Evolutionary conservation across 1,140 invertebrate genomes (phyloP).

Genomic region (Colletes latitarsis): DNA sequence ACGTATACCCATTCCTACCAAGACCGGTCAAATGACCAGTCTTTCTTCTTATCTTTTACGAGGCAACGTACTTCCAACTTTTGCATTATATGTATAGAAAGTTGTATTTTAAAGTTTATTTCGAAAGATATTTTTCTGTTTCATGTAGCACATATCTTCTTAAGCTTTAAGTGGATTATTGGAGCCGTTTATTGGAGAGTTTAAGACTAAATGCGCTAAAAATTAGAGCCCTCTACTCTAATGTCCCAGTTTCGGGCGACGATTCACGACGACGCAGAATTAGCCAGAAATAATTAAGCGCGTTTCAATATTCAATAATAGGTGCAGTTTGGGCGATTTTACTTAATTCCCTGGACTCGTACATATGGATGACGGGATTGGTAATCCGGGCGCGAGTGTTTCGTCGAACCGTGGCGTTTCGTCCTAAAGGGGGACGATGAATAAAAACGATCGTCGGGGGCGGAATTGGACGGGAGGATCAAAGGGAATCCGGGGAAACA

Average conservation of each 20-base stretch:
- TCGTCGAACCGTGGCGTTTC: not conserved
- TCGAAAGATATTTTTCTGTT: too few relatives aligned
- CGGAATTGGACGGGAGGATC: constrained; percentile 26
- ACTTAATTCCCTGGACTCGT: not conserved
- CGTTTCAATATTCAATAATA: constrained; percentile 1
- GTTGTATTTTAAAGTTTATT: too few relatives aligned
- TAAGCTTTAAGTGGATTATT: too few relatives aligned
- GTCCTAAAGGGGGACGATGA: not conserved
- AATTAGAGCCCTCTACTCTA: too few relatives aligned
- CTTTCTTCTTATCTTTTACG: too few relatives aligned
- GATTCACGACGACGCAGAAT: not conserved
- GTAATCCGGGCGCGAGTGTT: constrained; percentile 10
- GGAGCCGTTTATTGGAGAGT: too few relatives aligned
- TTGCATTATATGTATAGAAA: too few relatives aligned
- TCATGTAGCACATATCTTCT: too few relatives aligned
- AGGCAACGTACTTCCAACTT: too few relatives aligned
- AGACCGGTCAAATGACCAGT: too few relatives aligned
- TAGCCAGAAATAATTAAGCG: constrained; percentile 1
- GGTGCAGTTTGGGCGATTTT: not conserved
- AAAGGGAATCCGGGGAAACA: constrained; percentile 17
- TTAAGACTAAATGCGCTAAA: too few relatives aligned
- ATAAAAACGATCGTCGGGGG: constrained; percentile 22
- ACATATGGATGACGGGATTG: constrained; percentile 20
- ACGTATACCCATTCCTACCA: too few relatives aligned
- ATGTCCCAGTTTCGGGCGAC: not conserved